These are phyloP conservation scores for Amphipyra berbera DNA, from an alignment of 2,888 invertebrate species.

Conservation along the genomic window DNA sequence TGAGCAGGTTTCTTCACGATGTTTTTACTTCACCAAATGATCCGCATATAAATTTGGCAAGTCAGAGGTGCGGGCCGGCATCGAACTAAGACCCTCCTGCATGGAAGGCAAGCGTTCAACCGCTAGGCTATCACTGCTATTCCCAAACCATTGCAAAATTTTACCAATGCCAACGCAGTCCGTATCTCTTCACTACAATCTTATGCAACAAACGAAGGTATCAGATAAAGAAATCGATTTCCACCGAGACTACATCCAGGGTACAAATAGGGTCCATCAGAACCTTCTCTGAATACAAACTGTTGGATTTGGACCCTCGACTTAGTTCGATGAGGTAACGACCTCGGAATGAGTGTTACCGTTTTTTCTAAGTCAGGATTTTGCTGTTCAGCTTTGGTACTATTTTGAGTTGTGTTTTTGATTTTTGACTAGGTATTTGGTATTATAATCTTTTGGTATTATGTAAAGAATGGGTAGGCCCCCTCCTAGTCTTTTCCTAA, in stretches of 20 bases:
- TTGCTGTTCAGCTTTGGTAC: constrained; percentile 5
- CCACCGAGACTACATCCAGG: constrained; percentile 58
- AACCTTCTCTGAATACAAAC: constrained; percentile 68
- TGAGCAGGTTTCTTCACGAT: no score
- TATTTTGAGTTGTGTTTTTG: not conserved
- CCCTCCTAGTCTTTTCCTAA: no score
- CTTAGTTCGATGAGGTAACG: constrained; percentile 57
- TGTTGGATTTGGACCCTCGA: constrained; percentile 60
- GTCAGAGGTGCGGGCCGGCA: no score
- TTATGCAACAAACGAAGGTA: constrained; percentile 52
- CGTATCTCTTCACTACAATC: constrained; percentile 32
- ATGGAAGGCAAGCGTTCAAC: no score
- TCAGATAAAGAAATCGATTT: constrained; percentile 65
- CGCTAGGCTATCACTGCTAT: no score
- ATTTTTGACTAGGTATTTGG: no score
- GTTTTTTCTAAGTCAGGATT: constrained; percentile 18
- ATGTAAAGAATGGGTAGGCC: no score
- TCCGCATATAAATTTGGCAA: no score
- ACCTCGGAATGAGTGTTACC: constrained; percentile 49
- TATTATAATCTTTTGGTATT: no score
- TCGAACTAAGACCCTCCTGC: no score
- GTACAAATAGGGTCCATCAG: constrained; percentile 68
- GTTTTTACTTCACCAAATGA: no score
- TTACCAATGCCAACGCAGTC: constrained; percentile 22
- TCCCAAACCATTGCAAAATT: not conserved